Conservation (phyloP, 1,140 invertebrate genomes). For the Saccostrea cuccullata region DNA sequence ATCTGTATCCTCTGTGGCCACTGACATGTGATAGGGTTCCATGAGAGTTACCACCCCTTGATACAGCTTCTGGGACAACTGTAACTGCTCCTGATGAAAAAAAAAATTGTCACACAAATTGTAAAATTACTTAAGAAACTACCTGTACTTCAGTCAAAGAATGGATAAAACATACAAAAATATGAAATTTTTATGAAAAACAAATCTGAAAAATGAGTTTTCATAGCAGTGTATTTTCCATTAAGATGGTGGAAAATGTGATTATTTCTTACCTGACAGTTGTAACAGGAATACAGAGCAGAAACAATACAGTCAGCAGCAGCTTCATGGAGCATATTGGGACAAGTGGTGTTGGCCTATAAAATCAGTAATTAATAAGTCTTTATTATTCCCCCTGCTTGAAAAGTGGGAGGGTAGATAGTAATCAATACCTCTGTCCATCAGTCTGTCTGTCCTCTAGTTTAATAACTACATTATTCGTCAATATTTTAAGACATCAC, state of each 20-base stretch:
- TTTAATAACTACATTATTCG: not conserved
- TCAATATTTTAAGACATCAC: not conserved
- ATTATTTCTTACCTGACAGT: slow-evolving; percentile 72
- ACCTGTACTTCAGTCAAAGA: too few species aligned
- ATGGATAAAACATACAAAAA: too few species aligned
- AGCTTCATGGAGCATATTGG: slow-evolving; percentile 89
- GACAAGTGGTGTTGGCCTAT: slow-evolving; percentile 77
- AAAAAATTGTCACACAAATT: too few species aligned
- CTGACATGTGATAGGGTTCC: slow-evolving; percentile 92
- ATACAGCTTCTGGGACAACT: slow-evolving; percentile 89
- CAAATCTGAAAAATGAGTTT: too few species aligned
- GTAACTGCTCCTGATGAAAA: slow-evolving; percentile 84
- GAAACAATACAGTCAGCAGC: slow-evolving; percentile 94
- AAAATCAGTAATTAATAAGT: not conserved
- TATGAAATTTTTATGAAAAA: too few species aligned
- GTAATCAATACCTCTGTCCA: too few species aligned
- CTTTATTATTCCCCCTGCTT: too few species aligned
- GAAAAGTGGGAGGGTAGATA: too few species aligned
- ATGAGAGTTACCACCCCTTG: slow-evolving; percentile 89
- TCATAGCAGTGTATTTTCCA: too few species aligned
- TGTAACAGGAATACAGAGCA: slow-evolving; percentile 79
- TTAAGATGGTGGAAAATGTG: too few species aligned
- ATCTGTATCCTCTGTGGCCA: slow-evolving; percentile 94
- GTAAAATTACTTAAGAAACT: too few species aligned
- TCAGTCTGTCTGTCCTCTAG: too few species aligned